Evolutionary conservation across 2,797 vertebrate species (phyloP).

Genomic region (Leptodactylus fallax): DNA sequence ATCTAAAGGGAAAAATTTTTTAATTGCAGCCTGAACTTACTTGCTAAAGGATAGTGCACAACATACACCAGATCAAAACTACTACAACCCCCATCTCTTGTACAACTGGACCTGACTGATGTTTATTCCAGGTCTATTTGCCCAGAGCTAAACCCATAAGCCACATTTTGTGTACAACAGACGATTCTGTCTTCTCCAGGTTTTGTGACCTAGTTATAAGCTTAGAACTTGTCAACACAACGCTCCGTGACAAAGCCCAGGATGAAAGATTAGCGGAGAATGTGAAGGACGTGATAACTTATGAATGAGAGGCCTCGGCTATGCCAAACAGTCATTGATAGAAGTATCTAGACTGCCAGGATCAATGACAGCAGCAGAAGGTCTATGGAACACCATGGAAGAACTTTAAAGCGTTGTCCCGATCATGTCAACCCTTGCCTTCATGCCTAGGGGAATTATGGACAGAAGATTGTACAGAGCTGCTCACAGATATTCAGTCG

Average conservation of each 20-base stretch:
- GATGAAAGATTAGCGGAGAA: constrained; percentile 19
- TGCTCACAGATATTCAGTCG: neutral
- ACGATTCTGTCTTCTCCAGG: neutral
- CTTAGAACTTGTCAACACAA: constrained; percentile 7
- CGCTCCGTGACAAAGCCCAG: neutral
- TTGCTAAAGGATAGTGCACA: constrained; percentile 7
- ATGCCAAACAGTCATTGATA: neutral
- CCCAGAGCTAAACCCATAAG: neutral
- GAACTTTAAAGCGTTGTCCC: too few relatives aligned
- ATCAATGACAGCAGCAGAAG: neutral
- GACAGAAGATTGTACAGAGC: too few relatives aligned
- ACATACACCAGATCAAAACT: constrained; percentile 5
- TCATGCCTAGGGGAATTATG: too few relatives aligned
- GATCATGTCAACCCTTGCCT: neutral
- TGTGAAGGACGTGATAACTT: neutral
- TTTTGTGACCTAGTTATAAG: neutral
- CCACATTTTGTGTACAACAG: neutral
- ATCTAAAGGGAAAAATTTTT: neutral
- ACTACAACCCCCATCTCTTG: neutral
- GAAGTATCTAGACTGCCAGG: neutral
- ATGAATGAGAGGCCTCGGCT: neutral
- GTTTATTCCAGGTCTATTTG: neutral
- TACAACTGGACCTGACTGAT: neutral
- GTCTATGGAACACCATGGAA: neutral
- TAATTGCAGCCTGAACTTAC: neutral